Conservation (phyloP, 30 jellyfish, hydroid and myxozoan species). For the Nemopilema nomurai region DNA sequence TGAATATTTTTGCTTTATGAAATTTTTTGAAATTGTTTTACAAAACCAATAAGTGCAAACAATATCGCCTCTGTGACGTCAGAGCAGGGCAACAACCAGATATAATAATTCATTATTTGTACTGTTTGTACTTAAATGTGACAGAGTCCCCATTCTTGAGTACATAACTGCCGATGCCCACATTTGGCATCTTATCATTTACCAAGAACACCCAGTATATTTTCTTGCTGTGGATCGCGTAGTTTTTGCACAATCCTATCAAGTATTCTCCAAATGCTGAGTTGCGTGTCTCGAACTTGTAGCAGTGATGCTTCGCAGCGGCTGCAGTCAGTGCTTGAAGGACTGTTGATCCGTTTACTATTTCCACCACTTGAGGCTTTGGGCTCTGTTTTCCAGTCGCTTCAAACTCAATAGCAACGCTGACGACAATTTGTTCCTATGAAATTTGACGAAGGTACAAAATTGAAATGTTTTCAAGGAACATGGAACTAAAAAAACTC, state of each 20-base stretch:
- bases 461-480: neutral
- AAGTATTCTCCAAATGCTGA: conserved; percentile 55
- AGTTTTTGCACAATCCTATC: conserved; percentile 3
- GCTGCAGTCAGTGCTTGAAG: conserved; percentile 42
- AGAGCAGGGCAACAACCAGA: neutral
- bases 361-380: conserved; percentile 1
- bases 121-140: conserved; percentile 16
- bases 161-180: conserved; percentile 24
- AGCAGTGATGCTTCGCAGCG: conserved; percentile 9
- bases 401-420: conserved; percentile 51
- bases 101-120: neutral
- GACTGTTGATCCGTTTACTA: conserved; percentile 44
- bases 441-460: neutral
- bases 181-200: conserved; percentile 21
- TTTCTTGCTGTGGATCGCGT: conserved; percentile 4
- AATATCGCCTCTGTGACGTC: too few relatives aligned
- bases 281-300: conserved; percentile 10
- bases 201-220: conserved; percentile 48
- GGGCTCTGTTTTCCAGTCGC: conserved; percentile 48
- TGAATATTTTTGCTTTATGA: too few relatives aligned
- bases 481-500: too few relatives aligned
- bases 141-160: conserved; percentile 30
- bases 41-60: too few relatives aligned
- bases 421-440: conserved; percentile 24
- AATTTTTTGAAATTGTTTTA: too few relatives aligned